These are phyloP conservation scores for Chlorops oryzae DNA, from an alignment of 1,140 invertebrate species.

Conservation along the genomic window DNA sequence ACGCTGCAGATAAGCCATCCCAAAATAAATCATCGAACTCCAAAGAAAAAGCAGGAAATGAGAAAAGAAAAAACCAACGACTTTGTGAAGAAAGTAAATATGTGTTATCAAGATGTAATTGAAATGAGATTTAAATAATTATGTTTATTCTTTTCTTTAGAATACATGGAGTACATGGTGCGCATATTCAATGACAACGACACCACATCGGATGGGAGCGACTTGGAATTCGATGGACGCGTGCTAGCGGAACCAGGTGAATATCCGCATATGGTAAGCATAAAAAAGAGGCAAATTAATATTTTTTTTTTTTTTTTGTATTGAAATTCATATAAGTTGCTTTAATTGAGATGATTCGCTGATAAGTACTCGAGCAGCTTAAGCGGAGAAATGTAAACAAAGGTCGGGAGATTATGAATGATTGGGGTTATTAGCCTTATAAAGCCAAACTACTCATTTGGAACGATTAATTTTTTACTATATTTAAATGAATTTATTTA, in stretches of 20 bases:
- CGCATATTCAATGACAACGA: slow-evolving; percentile 37
- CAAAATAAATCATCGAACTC: too few species aligned
- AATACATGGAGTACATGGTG: slow-evolving; percentile 37
- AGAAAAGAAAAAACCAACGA: slow-evolving; percentile 12
- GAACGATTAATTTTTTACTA: too few species aligned
- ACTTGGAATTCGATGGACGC: slow-evolving; percentile 40
- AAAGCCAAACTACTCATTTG: too few species aligned
- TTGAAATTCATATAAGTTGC: too few species aligned
- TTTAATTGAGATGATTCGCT: too few species aligned
- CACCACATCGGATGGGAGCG: slow-evolving; percentile 30
- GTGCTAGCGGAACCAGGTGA: slow-evolving; percentile 36
- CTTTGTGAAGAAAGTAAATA: slow-evolving; percentile 39
- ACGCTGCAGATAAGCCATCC: too few species aligned
- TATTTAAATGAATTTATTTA: too few species aligned
- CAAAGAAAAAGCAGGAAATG: not conserved
- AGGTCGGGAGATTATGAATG: too few species aligned
- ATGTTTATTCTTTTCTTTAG: slow-evolving; percentile 16
- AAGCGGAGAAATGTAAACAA: too few species aligned
- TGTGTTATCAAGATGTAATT: not conserved
- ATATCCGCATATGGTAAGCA: slow-evolving; percentile 47
- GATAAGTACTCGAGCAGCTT: too few species aligned
- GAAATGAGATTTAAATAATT: slow-evolving; percentile 3
- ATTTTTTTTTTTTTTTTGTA: not conserved
- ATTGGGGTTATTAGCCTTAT: too few species aligned
- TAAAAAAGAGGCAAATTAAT: too few species aligned